These are phyloP conservation scores for Amphilophus citrinellus DNA, from an alignment of 2,113 vertebrate species.

Conservation along the genomic window DNA sequence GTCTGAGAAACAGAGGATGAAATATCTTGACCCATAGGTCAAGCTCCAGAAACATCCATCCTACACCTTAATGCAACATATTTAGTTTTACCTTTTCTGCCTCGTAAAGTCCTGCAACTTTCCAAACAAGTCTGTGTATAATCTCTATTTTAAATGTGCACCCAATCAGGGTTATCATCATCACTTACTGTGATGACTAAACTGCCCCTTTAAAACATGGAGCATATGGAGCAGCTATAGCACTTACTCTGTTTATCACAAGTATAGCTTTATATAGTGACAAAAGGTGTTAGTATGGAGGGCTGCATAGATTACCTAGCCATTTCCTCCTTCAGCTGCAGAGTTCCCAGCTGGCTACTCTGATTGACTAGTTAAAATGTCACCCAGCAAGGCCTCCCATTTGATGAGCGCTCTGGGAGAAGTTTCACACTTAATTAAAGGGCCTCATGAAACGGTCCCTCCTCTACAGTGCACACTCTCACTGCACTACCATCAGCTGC, in stretches of 20 bases:
- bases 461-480: background rate
- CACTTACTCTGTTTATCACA: background rate
- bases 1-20: background rate
- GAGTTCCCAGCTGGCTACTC: conserved; percentile 36
- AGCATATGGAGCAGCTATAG: background rate
- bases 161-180: too few relatives aligned
- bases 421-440: conserved; percentile 63
- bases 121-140: background rate
- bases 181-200: background rate
- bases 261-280: too few relatives aligned
- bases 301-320: background rate
- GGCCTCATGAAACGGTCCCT: background rate
- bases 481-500: background rate
- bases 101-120: background rate
- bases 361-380: conserved; percentile 48
- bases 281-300: background rate
- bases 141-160: background rate
- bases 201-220: background rate
- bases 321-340: background rate
- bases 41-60: background rate
- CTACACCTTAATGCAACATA: too few relatives aligned
- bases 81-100: background rate
- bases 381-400: conserved; percentile 28
- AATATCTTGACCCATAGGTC: background rate
- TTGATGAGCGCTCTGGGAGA: conserved; percentile 44